These are phyloP conservation scores for Vimba vimba DNA, from an alignment of 2,113 vertebrate species.

Conservation along the genomic window DNA sequence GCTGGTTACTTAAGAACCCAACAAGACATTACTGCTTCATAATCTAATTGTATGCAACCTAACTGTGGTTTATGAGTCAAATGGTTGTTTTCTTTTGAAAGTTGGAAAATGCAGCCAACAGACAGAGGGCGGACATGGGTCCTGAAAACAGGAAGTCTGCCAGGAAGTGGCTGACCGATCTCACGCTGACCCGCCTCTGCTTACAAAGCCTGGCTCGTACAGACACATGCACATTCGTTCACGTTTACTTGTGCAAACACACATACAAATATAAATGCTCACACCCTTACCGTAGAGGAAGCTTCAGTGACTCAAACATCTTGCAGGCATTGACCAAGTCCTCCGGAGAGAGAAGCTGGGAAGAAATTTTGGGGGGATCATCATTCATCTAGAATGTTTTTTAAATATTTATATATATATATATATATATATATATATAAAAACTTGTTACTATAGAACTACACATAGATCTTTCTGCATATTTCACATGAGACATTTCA, in stretches of 20 bases:
- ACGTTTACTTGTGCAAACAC: conserved; percentile 25
- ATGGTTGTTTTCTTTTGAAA: conserved; percentile 62
- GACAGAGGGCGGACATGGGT: conserved; percentile 60
- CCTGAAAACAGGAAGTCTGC: conserved; percentile 77
- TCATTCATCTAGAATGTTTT: not conserved
- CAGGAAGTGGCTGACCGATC: conserved; percentile 74
- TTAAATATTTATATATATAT: no score
- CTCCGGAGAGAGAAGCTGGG: conserved; percentile 83
- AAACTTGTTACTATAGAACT: not conserved
- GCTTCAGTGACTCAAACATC: conserved; percentile 90
- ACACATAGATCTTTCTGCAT: not conserved
- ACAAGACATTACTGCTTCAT: not conserved
- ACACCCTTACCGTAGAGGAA: conserved; percentile 86
- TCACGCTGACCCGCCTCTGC: conserved; percentile 51
- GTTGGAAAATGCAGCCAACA: conserved; percentile 65
- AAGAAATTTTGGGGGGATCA: not conserved
- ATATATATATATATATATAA: no score
- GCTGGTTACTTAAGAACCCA: conserved; percentile 14
- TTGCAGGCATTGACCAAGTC: conserved; percentile 96
- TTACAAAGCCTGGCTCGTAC: conserved; percentile 35
- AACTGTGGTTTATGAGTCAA: conserved; percentile 6
- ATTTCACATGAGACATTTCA: no score
- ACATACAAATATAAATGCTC: conserved; percentile 3
- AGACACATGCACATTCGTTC: conserved; percentile 22
- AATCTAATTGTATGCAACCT: not conserved